Percentiles rank a stretch among this genome's conserved stretches.
Conservation (phyloP, 37 sponge, comb jelly and placozoan genomes). For the Geodia barretti region DNA sequence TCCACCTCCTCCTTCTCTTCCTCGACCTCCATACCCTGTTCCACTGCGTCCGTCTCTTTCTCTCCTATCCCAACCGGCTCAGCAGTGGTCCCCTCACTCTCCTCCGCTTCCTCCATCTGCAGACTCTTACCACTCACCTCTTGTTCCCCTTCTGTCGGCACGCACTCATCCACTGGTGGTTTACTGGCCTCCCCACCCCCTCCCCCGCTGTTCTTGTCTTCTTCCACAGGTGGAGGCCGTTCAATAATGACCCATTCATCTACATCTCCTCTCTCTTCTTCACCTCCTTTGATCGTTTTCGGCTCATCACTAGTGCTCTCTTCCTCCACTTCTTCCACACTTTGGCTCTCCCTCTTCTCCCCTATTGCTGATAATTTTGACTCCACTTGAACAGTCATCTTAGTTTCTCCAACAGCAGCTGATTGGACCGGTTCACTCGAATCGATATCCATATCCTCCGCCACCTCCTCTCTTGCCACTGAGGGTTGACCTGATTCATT, state of each 20-base stretch:
- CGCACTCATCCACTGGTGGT: background rate
- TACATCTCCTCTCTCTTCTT: background rate
- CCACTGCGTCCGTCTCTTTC: background rate
- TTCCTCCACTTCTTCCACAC: conserved; percentile 4
- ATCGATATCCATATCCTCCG: background rate
- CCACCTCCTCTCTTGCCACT: background rate
- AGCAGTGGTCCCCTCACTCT: background rate
- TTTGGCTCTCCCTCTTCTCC: background rate
- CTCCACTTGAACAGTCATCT: background rate
- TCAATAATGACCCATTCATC: no score
- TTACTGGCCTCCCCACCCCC: background rate
- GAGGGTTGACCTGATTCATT: background rate
- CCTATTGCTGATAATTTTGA: background rate
- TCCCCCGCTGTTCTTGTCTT: background rate
- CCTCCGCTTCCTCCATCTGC: background rate
- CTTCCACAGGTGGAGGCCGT: background rate
- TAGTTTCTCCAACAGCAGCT: background rate
- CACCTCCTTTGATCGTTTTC: background rate
- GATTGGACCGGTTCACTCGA: background rate
- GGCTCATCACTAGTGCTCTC: background rate
- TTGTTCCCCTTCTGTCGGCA: background rate
- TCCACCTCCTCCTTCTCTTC: background rate
- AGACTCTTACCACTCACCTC: background rate
- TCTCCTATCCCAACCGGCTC: background rate
- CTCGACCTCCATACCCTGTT: background rate